Conservation (phyloP, 37 sponge, comb jelly and placozoan species). For the Cliona cf. orientalis region DNA sequence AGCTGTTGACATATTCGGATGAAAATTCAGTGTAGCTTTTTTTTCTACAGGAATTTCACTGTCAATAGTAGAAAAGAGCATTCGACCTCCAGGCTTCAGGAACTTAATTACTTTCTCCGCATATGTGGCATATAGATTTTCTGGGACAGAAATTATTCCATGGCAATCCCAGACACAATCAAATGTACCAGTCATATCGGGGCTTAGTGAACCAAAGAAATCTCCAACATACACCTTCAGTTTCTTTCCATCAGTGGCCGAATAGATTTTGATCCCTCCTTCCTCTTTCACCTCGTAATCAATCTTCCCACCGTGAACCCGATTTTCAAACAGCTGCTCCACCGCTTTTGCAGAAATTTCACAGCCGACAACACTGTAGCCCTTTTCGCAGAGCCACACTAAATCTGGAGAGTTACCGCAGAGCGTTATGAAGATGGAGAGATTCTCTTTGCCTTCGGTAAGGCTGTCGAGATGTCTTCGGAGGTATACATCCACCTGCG, state of each 20-base stretch:
- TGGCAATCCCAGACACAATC: slow-evolving; percentile 31
- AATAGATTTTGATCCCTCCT: slow-evolving; percentile 2
- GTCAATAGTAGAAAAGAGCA: slow-evolving; percentile 17
- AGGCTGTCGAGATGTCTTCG: not conserved
- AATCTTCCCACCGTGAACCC: not conserved
- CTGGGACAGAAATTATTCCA: slow-evolving; percentile 6
- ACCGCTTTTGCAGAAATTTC: slow-evolving; percentile 20
- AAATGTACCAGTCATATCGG: slow-evolving; percentile 6
- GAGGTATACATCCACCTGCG: not conserved
- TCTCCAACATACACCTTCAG: slow-evolving; percentile 28
- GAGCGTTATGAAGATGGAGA: slow-evolving; percentile 6
- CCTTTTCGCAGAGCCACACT: slow-evolving; percentile 17
- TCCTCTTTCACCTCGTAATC: not conserved
- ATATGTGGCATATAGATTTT: not conserved
- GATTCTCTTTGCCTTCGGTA: not conserved
- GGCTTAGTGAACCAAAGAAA: slow-evolving; percentile 6
- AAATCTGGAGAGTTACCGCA: slow-evolving; percentile 21
- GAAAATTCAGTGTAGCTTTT: not conserved
- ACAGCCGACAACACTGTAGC: slow-evolving; percentile 5
- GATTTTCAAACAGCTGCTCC: slow-evolving; percentile 3
- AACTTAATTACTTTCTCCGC: not conserved
- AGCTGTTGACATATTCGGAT: not conserved
- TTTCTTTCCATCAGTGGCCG: slow-evolving; percentile 13
- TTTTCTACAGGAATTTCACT: not conserved
- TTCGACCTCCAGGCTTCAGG: slow-evolving; percentile 16